These are phyloP conservation scores for Phthorimaea operculella DNA, from an alignment of 1,140 invertebrate species.

Conservation along the genomic window DNA sequence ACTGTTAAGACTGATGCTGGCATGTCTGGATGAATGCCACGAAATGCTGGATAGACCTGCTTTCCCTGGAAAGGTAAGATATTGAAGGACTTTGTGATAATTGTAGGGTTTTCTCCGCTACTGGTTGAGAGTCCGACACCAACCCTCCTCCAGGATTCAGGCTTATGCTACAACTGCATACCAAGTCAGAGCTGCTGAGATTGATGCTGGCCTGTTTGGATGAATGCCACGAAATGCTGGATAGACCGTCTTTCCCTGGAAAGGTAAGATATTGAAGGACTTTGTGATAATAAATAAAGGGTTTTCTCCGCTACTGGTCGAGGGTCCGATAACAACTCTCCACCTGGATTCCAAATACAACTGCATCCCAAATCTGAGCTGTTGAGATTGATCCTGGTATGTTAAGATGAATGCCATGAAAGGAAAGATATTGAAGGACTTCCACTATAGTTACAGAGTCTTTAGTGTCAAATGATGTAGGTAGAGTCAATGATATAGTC, in stretches of 20 bases:
- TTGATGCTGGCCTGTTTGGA: constrained; percentile 82
- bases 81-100: too few species aligned
- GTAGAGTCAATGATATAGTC: too few species aligned
- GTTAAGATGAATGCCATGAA: constrained; percentile 85
- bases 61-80: constrained; percentile 72
- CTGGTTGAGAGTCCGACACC: constrained; percentile 70
- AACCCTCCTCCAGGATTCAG: constrained; percentile 85
- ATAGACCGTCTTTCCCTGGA: constrained; percentile 77
- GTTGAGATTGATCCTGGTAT: constrained; percentile 77
- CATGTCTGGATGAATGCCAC: constrained; percentile 83
- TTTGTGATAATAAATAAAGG: too few species aligned
- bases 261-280: constrained; percentile 69
- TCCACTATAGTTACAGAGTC: too few species aligned
- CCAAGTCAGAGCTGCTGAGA: constrained; percentile 81
- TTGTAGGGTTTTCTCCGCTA: constrained; percentile 80
- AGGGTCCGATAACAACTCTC: constrained; percentile 75
- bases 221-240: constrained; percentile 79
- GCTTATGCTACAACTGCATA: constrained; percentile 83
- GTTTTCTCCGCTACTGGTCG: constrained; percentile 76
- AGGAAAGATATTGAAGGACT: too few species aligned
- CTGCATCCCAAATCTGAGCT: constrained; percentile 85
- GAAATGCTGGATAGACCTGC: constrained; percentile 78
- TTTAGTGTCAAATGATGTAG: too few species aligned
- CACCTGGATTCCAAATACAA: constrained; percentile 84
- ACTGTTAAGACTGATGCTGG: constrained; percentile 78